Percentiles rank a stretch among this genome's conserved stretches.
Evolutionary conservation across 2,888 invertebrate species (phyloP).

Genomic region (Lydus trimaculatus): DNA sequence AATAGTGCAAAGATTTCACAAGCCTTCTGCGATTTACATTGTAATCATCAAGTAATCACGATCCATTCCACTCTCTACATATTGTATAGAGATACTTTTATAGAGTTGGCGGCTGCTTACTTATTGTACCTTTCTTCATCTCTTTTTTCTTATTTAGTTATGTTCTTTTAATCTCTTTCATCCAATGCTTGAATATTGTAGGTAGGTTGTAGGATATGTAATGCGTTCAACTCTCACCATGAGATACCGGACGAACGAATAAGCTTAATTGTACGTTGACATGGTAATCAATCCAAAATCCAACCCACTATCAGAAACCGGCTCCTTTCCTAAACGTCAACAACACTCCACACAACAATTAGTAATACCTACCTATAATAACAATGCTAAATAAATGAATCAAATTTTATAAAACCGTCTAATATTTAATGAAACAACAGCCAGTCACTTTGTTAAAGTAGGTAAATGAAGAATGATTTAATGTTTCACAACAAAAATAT

Average conservation of each 20-base stretch:
- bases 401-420: neutral
- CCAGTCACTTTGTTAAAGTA: no score
- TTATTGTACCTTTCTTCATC: neutral
- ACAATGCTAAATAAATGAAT: neutral
- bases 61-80: conserved; percentile 20
- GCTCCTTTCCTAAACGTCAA: neutral
- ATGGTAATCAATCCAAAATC: conserved; percentile 28
- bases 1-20: conserved; percentile 27
- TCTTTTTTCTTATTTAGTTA: conserved; percentile 10
- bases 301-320: conserved; percentile 17
- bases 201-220: conserved; percentile 24
- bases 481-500: neutral
- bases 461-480: neutral
- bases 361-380: no score
- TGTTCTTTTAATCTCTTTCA: neutral
- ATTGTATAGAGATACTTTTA: neutral
- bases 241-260: conserved; percentile 31
- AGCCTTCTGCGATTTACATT: conserved; percentile 41
- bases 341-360: no score
- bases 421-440: no score
- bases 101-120: neutral
- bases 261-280: conserved; percentile 32
- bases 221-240: conserved; percentile 30
- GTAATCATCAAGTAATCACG: conserved; percentile 50
- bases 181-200: neutral